phyloP scores from a whole-genome alignment of 2,888 invertebrate genomes.

The Yponomeuta evonymella region DNA sequence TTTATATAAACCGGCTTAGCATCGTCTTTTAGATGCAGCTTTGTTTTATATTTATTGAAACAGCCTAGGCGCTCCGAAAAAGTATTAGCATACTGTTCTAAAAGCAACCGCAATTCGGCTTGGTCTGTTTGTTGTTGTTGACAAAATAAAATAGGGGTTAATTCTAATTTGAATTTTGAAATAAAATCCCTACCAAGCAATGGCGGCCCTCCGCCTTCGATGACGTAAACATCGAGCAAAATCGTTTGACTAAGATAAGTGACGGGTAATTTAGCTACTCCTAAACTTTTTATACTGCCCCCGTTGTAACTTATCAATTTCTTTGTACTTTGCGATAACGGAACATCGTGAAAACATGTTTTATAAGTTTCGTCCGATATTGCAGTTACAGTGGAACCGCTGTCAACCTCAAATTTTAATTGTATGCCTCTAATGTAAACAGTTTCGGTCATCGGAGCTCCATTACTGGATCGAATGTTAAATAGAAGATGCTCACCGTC shows the following conservation, averaged over 20 bases:
- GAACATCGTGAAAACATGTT: no score
- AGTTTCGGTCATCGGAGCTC: conserved; percentile 23
- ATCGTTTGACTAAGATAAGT: no score
- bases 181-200: no score
- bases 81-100: conserved; percentile 7
- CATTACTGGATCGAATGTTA: conserved; percentile 21
- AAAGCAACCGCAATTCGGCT: background rate
- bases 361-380: conserved; percentile 10
- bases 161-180: conserved; percentile 12
- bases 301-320: no score
- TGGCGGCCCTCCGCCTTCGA: no score
- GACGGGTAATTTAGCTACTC: no score
- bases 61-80: conserved; percentile 16
- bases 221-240: no score
- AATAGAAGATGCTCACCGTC: conserved; percentile 26
- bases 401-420: conserved; percentile 16
- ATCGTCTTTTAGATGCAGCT: conserved; percentile 17
- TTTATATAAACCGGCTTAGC: conserved; percentile 14
- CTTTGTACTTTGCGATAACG: background rate
- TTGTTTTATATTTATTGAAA: conserved; percentile 15
- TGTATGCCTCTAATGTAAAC: conserved; percentile 17
- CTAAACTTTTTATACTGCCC: no score
- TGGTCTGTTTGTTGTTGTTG: background rate
- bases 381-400: conserved; percentile 13
- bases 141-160: background rate